Base-by-base conservation (phyloP, 2,113 vertebrate species). In the Zosterops japonicus region DNA sequence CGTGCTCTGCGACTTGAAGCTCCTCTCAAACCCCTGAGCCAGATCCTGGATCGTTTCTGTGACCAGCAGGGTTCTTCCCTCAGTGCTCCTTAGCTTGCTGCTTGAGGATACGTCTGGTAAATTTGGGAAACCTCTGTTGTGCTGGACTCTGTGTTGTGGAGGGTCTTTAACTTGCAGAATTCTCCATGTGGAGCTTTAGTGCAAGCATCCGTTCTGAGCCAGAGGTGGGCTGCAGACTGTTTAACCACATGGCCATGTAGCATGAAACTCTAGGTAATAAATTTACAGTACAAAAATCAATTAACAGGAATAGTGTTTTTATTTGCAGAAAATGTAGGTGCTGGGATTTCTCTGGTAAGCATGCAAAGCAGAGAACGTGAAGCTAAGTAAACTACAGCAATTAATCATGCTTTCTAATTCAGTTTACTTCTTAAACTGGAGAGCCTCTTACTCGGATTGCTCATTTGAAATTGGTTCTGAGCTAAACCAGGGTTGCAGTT, bases 391-490 rank as follows among this genome's bases (percentile, higher is more conserved):
- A 46, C 46, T 89, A 53, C n/a, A 76, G 33, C 77, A 94, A 91
- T 95, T 95, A 87, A 94, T 88, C 39, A 64, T 46, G 44, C 20
- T 72, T 94, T 92, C 91, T 63, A 90, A 91, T 78, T 95, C 64
- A 47, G 72, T 94, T 97, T 89, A 31, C 76, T 81, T 78, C 85
- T 87, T 87, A 69, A 84, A 64, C 49, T 46, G 64, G 64, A 59
- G 69, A 68, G 46, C 77, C 33, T 80, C 39, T 93, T 84, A 70
- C 41, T 64, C 29, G 3, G 19, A 47, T 63, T 85, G 55, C 55
- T 94, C 49, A 65, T 93, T 71, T 94, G 65, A 93, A 84, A 57
- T 89, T 63, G 22, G 76, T 93, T 77, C 87, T 90, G 88, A 80
- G 42, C 46, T 94, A 60, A 93, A 70, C 49, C 76, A 88, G 79